Evolutionary conservation across 2,113 vertebrate species (phyloP).

Genomic region (Acanthochromis polyacanthus): DNA sequence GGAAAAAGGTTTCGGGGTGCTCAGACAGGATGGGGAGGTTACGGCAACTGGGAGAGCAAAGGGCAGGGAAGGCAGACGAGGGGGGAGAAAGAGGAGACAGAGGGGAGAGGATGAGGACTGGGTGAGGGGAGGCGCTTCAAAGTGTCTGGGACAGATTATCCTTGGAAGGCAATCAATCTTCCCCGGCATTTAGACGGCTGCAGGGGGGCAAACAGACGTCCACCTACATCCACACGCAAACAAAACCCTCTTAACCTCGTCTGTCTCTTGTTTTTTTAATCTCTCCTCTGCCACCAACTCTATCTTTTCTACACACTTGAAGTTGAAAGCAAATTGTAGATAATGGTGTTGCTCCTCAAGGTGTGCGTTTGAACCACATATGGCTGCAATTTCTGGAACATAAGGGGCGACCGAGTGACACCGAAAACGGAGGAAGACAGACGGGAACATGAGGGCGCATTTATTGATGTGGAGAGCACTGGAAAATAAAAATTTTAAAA

Average conservation of each 20-base stretch:
- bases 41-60: conserved; percentile 58
- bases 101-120: conserved; percentile 33
- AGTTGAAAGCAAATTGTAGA: conserved; percentile 61
- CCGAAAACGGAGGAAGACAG: conserved; percentile 14
- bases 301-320: conserved; percentile 24
- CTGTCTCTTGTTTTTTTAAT: conserved; percentile 57
- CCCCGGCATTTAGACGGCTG: conserved; percentile 50
- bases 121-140: conserved; percentile 32
- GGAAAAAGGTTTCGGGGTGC: conserved; percentile 22
- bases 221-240: conserved; percentile 5
- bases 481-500: conserved; percentile 54
- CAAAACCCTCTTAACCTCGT: conserved; percentile 65
- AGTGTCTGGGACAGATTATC: conserved; percentile 83
- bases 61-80: conserved; percentile 45
- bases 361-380: conserved; percentile 72
- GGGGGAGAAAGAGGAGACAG: conserved; percentile 40
- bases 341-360: conserved; percentile 72
- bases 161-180: conserved; percentile 81
- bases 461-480: conserved; percentile 47
- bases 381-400: conserved; percentile 75
- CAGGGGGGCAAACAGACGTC: conserved; percentile 33
- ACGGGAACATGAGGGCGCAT: conserved; percentile 59
- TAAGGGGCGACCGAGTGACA: conserved; percentile 24
- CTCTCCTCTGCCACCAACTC: conserved; percentile 35
- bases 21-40: conserved; percentile 62